Base-by-base conservation (phyloP, 37 sponge, comb jelly and placozoan genomes). In the Chondrosia reniformis region DNA sequence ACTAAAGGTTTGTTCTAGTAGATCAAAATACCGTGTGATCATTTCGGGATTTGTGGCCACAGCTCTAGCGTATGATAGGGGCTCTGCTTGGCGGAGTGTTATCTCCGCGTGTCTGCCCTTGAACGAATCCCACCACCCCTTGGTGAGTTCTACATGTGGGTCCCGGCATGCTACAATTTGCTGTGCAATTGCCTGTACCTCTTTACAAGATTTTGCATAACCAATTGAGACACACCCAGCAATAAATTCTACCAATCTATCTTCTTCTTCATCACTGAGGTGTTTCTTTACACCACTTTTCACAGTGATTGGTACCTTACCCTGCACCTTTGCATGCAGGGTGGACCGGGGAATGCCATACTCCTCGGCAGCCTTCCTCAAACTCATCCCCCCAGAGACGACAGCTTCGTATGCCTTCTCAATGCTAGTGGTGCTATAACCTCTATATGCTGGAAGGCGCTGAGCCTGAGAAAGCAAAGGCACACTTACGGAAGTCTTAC, bases 311-410 rank as follows among this genome's bases (percentile, higher is more conserved):
- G 2, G n/a, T 17, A 6, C 13, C 37, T 38, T 76, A 21, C 76
- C 76, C 3, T 28, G 12, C 13, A 2, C 30, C 25, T 76, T 25
- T 28, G 46, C 76, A 12, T 33, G 25, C 13, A 76, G 37, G 17
- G 76, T 76, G 34, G 56, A 49, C 55, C 33, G 46, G 76, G 76
- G 57, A 1, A 76, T 25, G 46, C 76, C 76, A 55, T 76, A 76
- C 76, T 49, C 36, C 24, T 76, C 76, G 1, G 76, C 76, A 1
- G 57, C 76, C 13, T 44, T 15, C 19, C 72, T 36, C 8, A 69
- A 17, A 39, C 72, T 69, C 44, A 69, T 2, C 22, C 21, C 36
- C 13, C 22, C 43, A 43, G 19, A 24, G 8, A 17, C 19, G 42
- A 69, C 72, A 25, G 72, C 72, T 7, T 40, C 43, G 1, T 43